A percentile compares a stretch with the other conserved stretches of the same genome.
These are phyloP conservation scores for Laterallus jamaicensis DNA, from an alignment of 2,113 vertebrate genomes.

Conservation along the genomic window DNA sequence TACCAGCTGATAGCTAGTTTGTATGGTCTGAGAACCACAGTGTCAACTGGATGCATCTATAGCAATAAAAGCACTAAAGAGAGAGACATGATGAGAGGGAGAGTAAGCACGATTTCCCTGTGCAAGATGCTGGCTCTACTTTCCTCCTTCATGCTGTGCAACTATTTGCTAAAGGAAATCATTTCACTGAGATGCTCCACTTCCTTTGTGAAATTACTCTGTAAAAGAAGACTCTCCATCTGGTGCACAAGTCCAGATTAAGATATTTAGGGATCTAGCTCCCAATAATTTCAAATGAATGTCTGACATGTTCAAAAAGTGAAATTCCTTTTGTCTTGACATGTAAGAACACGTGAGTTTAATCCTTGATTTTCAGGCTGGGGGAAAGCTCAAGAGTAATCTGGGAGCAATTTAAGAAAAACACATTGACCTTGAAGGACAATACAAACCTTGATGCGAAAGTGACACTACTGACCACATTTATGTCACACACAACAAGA, in stretches of 20 bases:
- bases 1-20: background rate
- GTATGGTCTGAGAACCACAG: background rate
- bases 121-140: constrained; percentile 19
- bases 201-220: constrained; percentile 13
- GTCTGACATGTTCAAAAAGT: background rate
- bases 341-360: background rate
- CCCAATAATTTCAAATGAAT: background rate
- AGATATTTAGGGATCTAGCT: constrained; percentile 15
- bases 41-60: background rate
- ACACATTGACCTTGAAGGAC: background rate
- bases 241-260: constrained; percentile 5
- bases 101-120: background rate
- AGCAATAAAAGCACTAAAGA: background rate
- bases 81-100: background rate
- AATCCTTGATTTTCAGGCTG: background rate
- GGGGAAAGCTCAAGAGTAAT: background rate
- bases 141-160: constrained; percentile 16
- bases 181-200: background rate
- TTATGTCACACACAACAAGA: background rate
- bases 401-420: background rate
- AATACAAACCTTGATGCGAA: background rate
- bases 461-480: background rate
- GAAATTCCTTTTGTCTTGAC: background rate
- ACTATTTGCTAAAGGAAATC: constrained; percentile 45
- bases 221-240: constrained; percentile 38